Conservation (phyloP, 2,113 vertebrate species). For the Geococcyx californianus region DNA sequence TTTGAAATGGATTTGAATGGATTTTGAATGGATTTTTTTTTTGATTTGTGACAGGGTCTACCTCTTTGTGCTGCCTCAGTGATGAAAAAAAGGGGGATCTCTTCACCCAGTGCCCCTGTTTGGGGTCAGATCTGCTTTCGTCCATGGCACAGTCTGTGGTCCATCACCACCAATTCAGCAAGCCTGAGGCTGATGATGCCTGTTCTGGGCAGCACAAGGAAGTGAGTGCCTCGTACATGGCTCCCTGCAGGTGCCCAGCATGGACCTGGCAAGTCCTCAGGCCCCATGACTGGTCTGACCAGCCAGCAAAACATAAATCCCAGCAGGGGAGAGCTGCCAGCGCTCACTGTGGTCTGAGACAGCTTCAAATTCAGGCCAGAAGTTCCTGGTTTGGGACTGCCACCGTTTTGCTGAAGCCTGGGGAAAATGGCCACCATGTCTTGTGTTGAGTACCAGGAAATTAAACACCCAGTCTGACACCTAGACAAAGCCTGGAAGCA, state of each 20-base stretch:
- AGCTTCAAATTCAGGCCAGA: background rate
- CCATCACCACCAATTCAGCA: background rate
- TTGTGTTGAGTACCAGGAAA: background rate
- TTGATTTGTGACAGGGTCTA: background rate
- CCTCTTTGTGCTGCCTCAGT: fast-evolving
- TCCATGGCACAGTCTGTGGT: background rate
- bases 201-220: fast-evolving
- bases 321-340: background rate
- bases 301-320: background rate
- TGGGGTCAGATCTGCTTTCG: background rate
- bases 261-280: fast-evolving
- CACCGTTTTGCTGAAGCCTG: background rate
- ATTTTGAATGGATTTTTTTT: too few relatives aligned
- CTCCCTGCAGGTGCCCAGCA: too few relatives aligned
- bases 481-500: background rate
- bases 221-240: too few relatives aligned
- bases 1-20: too few relatives aligned
- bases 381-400: background rate
- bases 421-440: background rate
- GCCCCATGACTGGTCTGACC: fast-evolving
- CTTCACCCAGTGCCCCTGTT: background rate
- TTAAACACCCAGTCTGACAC: background rate
- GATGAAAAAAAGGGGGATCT: background rate
- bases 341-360: background rate
- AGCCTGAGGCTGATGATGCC: fast-evolving